Evolutionary conservation across 1,140 invertebrate genomes (phyloP).

Genomic region (Sminthurinus signatus): DNA sequence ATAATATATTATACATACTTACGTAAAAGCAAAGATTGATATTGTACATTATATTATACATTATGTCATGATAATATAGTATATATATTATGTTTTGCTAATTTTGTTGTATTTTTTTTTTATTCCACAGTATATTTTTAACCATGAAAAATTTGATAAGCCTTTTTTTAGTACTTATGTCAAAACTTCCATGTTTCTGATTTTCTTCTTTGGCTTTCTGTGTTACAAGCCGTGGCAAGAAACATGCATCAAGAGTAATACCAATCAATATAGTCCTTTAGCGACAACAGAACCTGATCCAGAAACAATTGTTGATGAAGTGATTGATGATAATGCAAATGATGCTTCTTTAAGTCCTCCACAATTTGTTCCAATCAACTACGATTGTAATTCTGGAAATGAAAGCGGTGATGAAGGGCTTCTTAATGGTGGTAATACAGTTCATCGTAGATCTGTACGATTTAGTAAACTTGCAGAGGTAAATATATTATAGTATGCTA

Average conservation of each 20-base stretch:
- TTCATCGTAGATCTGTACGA: constrained; percentile 59
- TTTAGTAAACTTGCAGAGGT: constrained; percentile 79
- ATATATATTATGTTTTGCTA: constrained; percentile 8
- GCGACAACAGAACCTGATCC: constrained; percentile 27
- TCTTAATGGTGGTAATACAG: too few relatives aligned
- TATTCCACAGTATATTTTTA: constrained; percentile 69
- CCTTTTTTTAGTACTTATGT: constrained; percentile 84
- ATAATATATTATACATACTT: too few relatives aligned
- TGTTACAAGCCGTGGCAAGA: constrained; percentile 76
- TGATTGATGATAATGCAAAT: constrained; percentile 36
- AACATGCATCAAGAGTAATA: constrained; percentile 55
- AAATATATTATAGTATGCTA: constrained; percentile 59
- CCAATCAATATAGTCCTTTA: constrained; percentile 59
- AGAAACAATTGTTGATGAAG: constrained; percentile 11
- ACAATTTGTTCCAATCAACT: constrained; percentile 63
- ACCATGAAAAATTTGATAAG: constrained; percentile 69
- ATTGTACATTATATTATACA: too few relatives aligned
- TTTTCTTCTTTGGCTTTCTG: constrained; percentile 74
- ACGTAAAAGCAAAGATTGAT: too few relatives aligned
- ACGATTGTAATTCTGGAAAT: constrained; percentile 62
- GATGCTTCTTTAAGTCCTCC: constrained; percentile 19
- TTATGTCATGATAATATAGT: too few relatives aligned
- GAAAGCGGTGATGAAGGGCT: constrained; percentile 86
- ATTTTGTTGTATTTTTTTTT: constrained; percentile 18
- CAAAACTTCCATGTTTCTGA: constrained; percentile 78